Evolutionary conservation across 1,140 invertebrate species (phyloP).

Genomic region (Apis florea): DNA sequence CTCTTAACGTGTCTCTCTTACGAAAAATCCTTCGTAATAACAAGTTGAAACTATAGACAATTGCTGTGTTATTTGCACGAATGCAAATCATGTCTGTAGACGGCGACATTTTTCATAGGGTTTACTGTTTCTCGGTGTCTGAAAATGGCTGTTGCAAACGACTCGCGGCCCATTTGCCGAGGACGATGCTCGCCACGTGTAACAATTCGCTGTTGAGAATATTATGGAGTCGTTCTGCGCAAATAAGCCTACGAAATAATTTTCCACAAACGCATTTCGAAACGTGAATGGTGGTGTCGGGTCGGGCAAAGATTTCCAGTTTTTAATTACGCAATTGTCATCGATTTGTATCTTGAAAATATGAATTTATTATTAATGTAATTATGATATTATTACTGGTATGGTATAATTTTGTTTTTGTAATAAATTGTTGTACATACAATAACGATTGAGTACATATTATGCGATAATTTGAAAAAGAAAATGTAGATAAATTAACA

Average conservation of each 20-base stretch:
- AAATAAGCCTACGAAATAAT: constrained; percentile 18
- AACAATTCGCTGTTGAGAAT: constrained; percentile 1
- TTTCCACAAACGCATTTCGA: constrained; percentile 34
- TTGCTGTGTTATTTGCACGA: not conserved
- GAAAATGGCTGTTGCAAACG: constrained; percentile 12
- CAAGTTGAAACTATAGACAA: not conserved
- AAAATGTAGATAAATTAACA: not conserved
- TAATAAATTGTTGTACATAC: no score
- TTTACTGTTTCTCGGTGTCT: not conserved
- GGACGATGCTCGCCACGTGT: not conserved
- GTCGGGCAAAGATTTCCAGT: not conserved
- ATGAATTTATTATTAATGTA: not conserved
- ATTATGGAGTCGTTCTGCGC: constrained; percentile 16
- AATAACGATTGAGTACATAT: no score
- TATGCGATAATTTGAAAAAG: not conserved
- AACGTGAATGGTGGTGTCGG: not conserved
- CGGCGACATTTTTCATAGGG: not conserved
- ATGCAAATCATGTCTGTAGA: not conserved
- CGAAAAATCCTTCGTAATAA: not conserved
- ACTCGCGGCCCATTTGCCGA: constrained; percentile 24
- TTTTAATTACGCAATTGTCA: not conserved
- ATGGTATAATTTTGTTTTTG: not conserved
- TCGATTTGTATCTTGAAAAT: not conserved
- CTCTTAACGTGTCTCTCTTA: not conserved
- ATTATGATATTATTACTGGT: no score